Percentiles rank a stretch among this genome's conserved stretches.
Conservation (phyloP, 1,140 invertebrate species). For the Linepithema humile region DNA sequence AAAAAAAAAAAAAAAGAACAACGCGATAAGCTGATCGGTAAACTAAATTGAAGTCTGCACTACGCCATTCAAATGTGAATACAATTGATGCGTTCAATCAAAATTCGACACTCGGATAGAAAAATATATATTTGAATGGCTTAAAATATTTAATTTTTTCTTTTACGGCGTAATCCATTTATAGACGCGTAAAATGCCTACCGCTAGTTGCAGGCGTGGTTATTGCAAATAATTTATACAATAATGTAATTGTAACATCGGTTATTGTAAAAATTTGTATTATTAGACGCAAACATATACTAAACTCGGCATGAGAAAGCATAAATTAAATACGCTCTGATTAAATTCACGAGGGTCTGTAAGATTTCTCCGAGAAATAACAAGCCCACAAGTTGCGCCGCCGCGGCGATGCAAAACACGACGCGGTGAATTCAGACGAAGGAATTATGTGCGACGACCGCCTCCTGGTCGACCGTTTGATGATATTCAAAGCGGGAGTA, state of each 20-base stretch:
- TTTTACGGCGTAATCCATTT: too few species aligned
- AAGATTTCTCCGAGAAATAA: not conserved
- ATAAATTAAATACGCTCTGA: not conserved
- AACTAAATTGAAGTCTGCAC: not conserved
- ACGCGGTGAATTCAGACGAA: conserved; percentile 3
- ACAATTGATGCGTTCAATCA: not conserved
- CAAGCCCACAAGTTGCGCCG: not conserved
- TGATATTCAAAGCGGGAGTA: not conserved
- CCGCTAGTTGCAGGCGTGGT: too few species aligned
- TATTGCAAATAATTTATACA: too few species aligned
- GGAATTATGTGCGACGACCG: not conserved
- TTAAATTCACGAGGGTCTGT: conserved; percentile 17
- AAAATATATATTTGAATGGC: not conserved
- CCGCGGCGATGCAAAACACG: not conserved
- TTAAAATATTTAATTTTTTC: too few species aligned
- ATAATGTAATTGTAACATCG: too few species aligned
- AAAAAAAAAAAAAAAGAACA: not conserved
- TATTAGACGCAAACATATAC: not conserved
- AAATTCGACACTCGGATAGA: not conserved
- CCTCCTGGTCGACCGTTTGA: not conserved
- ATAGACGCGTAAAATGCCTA: too few species aligned
- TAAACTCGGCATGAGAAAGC: not conserved
- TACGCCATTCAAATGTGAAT: not conserved
- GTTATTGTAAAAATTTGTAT: not conserved
- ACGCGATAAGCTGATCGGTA: not conserved